A percentile compares a stretch with the other conserved stretches of the same genome.
Evolutionary conservation across 2,888 invertebrate genomes (phyloP).

Genomic region (Penaeus monodon): DNA sequence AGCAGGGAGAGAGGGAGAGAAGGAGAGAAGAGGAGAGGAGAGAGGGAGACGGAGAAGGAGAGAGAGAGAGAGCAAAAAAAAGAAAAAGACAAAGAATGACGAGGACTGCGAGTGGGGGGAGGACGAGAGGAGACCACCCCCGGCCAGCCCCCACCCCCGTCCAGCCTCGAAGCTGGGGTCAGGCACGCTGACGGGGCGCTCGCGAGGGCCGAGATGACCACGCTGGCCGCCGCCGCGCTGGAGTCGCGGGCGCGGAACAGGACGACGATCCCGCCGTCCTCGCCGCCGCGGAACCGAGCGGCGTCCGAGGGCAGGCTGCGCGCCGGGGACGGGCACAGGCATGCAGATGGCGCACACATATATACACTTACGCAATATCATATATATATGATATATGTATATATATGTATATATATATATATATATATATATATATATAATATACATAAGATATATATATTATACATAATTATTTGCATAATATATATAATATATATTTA

Average conservation of each 20-base stretch:
- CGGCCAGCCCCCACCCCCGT: slow-evolving; percentile 42
- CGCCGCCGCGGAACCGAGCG: slow-evolving; percentile 34
- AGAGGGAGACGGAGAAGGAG: too few species aligned
- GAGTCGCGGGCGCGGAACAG: neutral
- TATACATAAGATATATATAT: too few species aligned
- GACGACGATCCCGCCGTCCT: slow-evolving; percentile 42
- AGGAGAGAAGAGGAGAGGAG: too few species aligned
- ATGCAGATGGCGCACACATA: neutral
- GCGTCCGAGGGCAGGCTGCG: neutral
- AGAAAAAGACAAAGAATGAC: neutral
- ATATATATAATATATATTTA: too few species aligned
- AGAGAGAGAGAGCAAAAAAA: too few species aligned
- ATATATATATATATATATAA: too few species aligned
- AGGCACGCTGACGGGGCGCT: slow-evolving; percentile 42
- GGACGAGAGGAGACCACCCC: slow-evolving; percentile 11
- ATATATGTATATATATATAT: too few species aligned
- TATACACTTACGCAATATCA: too few species aligned
- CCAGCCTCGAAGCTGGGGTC: slow-evolving; percentile 11
- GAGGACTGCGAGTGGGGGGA: slow-evolving; percentile 5
- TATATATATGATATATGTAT: too few species aligned
- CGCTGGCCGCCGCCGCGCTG: slow-evolving; percentile 4
- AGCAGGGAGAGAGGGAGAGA: too few species aligned
- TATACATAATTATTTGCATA: too few species aligned
- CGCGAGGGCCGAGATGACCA: slow-evolving; percentile 38
- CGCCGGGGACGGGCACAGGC: neutral